Base-by-base conservation (phyloP, 2,888 invertebrate species). In the Petrolisthes manimaculis region DNA sequence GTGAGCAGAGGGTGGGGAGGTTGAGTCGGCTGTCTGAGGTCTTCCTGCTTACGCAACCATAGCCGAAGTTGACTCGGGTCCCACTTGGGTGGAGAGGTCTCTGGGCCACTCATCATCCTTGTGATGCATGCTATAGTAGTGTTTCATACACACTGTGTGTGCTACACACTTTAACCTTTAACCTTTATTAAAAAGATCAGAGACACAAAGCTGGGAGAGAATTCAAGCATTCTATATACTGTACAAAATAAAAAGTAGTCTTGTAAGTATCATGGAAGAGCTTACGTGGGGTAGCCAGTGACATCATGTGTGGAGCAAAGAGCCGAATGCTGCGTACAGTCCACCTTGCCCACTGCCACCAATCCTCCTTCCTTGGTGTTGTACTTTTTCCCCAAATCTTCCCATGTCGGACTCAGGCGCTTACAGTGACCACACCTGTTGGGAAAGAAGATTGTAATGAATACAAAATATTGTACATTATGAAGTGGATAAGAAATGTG, bases 351-450 rank as follows among this genome's bases (percentile, higher is more conserved):
- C 90, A 97, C 95, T 78, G 94, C 94, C 91, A 96, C 95, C 78
- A 94, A 94, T 91, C 96, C 95, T 18, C 94, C 94, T 83, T 94
- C 94, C 89, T 91, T 91, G 21, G 69, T 88, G 56, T 92, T 92
- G 74, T 91, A 92, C 80, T 92, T 92, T 54, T 92, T 91, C 3
- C 95, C 96, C 86, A 97, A 93, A 92, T 96, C 95, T 83, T 95
- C 95, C 96, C 96, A 97, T 82, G 95, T 95, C 53, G 96, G 96
- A 54, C 95, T 94, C 86, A 97, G 94, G 92, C 95, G 94, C 93
- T 96, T 96, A 93, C 97, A 97, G 92, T 97, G 96, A 0, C 96
- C 96, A 92, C 97, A 97, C 97, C 97, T 89, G 78, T 12, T 53
- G 54, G 55, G 4, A 18, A 18, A 5, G 9, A 18, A 61, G 18